Percentiles rank a stretch among this genome's conserved stretches.
Evolutionary conservation across 2,888 invertebrate species (phyloP).

Genomic region (Mylabris sibirica): DNA sequence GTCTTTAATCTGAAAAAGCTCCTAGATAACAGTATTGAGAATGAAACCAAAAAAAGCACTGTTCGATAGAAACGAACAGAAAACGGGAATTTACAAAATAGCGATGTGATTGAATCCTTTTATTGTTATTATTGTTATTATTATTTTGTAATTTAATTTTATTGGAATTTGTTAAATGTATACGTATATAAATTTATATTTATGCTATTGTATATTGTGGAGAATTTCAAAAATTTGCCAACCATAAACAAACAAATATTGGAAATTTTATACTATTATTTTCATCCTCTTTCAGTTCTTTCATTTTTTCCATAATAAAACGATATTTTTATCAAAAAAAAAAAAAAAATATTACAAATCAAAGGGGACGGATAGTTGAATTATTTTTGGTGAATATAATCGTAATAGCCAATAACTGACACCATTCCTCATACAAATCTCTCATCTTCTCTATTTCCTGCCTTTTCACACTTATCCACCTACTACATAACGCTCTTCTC

Average conservation of each 20-base stretch:
- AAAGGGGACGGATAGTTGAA: not conserved
- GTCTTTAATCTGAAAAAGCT: slow-evolving; percentile 6
- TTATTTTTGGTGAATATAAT: slow-evolving; percentile 2
- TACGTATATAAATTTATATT: not conserved
- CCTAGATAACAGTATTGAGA: not conserved
- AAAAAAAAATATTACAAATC: slow-evolving; percentile 1
- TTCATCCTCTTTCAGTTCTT: not conserved
- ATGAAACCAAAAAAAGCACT: not conserved
- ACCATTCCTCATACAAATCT: slow-evolving; percentile 10
- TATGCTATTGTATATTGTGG: not conserved
- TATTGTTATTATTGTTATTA: not conserved
- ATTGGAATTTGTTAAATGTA: not conserved
- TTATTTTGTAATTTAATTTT: not conserved
- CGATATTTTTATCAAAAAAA: not conserved
- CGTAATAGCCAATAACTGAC: slow-evolving; percentile 11
- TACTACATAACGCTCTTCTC: not conserved
- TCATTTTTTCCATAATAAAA: not conserved
- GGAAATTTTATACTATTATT: not conserved
- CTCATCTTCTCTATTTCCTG: not conserved
- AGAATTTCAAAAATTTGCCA: not conserved
- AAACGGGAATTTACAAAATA: not conserved
- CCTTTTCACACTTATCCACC: not conserved
- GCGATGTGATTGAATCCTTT: not conserved
- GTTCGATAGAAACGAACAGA: not conserved
- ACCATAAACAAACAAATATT: not conserved